These are phyloP conservation scores for Coregonus ussuriensis DNA, from an alignment of 2,797 vertebrate genomes.

Conservation along the genomic window DNA sequence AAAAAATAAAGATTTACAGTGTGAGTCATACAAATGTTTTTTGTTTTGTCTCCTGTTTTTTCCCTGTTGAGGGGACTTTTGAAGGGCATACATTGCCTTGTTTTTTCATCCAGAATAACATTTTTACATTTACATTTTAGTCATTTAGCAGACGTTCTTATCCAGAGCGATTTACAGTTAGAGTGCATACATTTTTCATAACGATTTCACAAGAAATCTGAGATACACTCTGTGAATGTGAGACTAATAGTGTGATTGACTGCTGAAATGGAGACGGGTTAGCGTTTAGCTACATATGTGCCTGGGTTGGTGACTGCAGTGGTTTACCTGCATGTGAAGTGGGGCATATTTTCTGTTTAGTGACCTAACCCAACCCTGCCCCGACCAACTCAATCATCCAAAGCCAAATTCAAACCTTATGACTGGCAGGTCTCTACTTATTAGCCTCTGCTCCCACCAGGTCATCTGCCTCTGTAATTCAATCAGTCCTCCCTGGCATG, in stretches of 20 bases:
- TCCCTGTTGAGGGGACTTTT: neutral
- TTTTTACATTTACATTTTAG: no score
- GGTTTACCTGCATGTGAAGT: neutral
- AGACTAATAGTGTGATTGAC: neutral
- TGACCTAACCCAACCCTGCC: neutral
- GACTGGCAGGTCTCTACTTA: neutral
- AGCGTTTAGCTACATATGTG: neutral
- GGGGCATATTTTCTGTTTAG: no score
- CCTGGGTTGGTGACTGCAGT: neutral
- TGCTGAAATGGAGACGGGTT: neutral
- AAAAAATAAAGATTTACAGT: no score
- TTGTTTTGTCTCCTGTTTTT: neutral
- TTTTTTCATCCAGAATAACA: neutral
- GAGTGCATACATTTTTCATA: no score
- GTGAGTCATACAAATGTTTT: neutral
- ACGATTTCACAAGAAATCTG: neutral
- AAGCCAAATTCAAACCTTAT: neutral
- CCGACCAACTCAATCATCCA: no score
- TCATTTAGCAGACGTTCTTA: no score
- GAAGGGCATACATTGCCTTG: neutral
- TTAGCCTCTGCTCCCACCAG: neutral
- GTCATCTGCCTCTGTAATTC: neutral
- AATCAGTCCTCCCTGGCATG: neutral
- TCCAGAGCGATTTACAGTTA: no score
- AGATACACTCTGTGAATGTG: neutral